Evolutionary conservation across 2,113 vertebrate species (phyloP), one percentile per base, ranked within the genome.

Genomic region (Crocuta crocuta): DNA sequence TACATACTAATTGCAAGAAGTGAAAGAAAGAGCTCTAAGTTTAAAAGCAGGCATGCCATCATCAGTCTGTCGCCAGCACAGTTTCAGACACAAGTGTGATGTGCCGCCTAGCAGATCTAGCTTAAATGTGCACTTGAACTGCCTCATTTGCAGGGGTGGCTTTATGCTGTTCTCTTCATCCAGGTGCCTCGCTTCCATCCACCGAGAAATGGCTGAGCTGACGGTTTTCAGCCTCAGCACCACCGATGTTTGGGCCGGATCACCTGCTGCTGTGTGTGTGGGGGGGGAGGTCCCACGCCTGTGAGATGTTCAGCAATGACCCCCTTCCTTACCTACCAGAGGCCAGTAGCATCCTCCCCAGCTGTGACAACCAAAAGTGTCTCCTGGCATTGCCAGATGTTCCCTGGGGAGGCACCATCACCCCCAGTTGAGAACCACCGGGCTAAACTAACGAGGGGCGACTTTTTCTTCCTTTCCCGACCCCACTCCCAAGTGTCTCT

Each of bases 81-180:
- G 74, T 97, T 96, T 95, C 95, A 98, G 21, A 95, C 92, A 74
- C 78, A 88, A 97, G 95, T 78, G 96, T 48, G 95, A 97, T 50
- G 71, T 0, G 1, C 87, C 83, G 91, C 97, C 98, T 96, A 80
- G 88, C 95, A 97, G 95, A 65, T 81, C 98, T 98, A 95, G 98
- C 98, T 97, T 45, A 84, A 94, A 66, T 6, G 87, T 89, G 81
- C 35, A 24, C 84, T 97, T 96, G 76, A 68, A 93, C 86, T 83
- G 93, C 83, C 95, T 97, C 76, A 39, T 6, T 93, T 84, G 68
- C 0, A 15, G 87, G 83, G 81, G 70, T 0, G 8, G 85, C 78
- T 98, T 93, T 95, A 63, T 11, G 33, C 73, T 87, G 71, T 93
- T 94, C 97, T 94, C 74, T 94, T 97, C 92, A 68, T 89, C 19